These are phyloP conservation scores for Thunnus maccoyii DNA, from an alignment of 2,113 vertebrate species.

Conservation along the genomic window DNA sequence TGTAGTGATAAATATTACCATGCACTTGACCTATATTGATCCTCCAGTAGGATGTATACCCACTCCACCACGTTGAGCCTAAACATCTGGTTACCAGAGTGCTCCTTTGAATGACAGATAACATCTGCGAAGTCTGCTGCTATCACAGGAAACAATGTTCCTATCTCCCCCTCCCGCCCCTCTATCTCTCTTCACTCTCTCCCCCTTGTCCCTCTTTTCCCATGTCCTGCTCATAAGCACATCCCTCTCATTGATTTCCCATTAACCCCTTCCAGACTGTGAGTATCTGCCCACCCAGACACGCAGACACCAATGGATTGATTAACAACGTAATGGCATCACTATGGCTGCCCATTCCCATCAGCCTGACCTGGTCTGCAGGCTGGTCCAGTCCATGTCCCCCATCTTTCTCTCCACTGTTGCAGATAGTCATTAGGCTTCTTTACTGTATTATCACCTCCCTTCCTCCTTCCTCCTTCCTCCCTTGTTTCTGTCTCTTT, in stretches of 20 bases:
- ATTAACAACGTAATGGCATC: conserved; percentile 79
- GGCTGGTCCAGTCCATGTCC: conserved; percentile 31
- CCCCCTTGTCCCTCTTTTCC: conserved; percentile 62
- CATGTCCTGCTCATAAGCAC: conserved; percentile 80
- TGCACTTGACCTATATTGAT: conserved; percentile 80
- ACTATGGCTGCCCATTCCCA: conserved; percentile 68
- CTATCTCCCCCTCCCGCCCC: conserved; percentile 68
- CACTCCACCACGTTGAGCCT: conserved; percentile 66
- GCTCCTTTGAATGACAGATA: conserved; percentile 86
- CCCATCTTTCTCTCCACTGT: neutral
- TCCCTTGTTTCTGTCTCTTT: neutral
- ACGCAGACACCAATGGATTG: conserved; percentile 79
- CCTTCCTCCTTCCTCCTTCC: neutral
- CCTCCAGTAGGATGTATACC: conserved; percentile 61
- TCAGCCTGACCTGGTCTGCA: conserved; percentile 57
- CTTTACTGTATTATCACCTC: conserved; percentile 5
- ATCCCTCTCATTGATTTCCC: conserved; percentile 86
- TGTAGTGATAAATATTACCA: conserved; percentile 70
- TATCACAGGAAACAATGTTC: conserved; percentile 87
- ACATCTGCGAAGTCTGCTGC: conserved; percentile 87
- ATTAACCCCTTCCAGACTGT: conserved; percentile 85
- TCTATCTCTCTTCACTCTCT: conserved; percentile 49
- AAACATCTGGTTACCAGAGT: conserved; percentile 86
- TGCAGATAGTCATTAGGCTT: neutral
- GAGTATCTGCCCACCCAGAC: conserved; percentile 78